These are phyloP conservation scores for Gobio occitaniae DNA, from an alignment of 2,797 vertebrate species.

Conservation along the genomic window DNA sequence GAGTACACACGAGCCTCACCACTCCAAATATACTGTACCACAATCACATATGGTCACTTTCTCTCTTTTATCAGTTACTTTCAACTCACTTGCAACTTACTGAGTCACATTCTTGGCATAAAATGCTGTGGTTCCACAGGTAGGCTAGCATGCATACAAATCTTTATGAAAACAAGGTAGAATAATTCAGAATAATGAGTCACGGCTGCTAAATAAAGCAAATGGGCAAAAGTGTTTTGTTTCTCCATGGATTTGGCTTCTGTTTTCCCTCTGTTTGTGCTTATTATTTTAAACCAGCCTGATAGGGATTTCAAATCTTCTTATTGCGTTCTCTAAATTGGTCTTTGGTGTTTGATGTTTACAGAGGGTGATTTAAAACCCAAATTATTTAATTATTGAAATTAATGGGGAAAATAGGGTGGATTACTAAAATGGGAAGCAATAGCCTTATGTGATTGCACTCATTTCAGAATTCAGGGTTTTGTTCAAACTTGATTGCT, in stretches of 20 bases:
- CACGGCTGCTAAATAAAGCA: conserved; percentile 77
- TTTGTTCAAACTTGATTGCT: conserved; percentile 48
- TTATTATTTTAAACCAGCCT: conserved; percentile 72
- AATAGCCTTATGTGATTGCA: conserved; percentile 40
- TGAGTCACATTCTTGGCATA: conserved; percentile 76
- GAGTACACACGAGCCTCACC: conserved; percentile 17
- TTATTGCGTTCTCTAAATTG: conserved; percentile 61
- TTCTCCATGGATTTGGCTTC: conserved; percentile 68
- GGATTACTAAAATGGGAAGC: conserved; percentile 49
- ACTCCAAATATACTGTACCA: conserved; percentile 6
- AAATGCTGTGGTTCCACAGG: conserved; percentile 68
- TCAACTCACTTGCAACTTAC: conserved; percentile 60
- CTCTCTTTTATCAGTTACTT: conserved; percentile 3
- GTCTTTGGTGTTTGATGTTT: conserved; percentile 70
- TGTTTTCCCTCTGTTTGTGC: conserved; percentile 52
- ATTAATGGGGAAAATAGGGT: conserved; percentile 46
- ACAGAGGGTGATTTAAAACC: conserved; percentile 65
- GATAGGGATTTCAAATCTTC: conserved; percentile 72
- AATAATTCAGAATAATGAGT: conserved; percentile 73
- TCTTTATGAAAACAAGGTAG: conserved; percentile 63
- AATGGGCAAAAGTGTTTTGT: conserved; percentile 78
- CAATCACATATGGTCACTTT: conserved; percentile 1
- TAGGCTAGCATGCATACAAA: conserved; percentile 38
- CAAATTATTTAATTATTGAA: conserved; percentile 58
- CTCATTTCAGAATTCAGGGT: conserved; percentile 45